Base-by-base conservation (phyloP, 35 echinoderm and acorn worm species). In the Lytechinus pictus region DNA sequence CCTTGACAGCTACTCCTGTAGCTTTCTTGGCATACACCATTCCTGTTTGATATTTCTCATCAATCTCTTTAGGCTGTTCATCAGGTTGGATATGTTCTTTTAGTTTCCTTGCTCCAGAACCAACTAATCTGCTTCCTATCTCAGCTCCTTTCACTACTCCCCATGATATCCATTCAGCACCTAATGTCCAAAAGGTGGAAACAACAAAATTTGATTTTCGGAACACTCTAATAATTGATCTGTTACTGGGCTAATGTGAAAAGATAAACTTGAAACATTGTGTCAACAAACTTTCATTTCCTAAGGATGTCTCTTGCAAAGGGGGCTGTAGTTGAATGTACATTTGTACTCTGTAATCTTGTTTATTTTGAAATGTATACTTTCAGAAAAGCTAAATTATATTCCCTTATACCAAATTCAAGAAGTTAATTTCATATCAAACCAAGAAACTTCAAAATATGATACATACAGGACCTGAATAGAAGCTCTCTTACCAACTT, bases 111-210 rank as follows among this genome's bases (percentile, higher is more conserved):
- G 96, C 95, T 19, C 98, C 98, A 86, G 97, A 96, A 58, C 95
- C 95, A 54, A 99, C 94, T 16, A 97, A 95, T 8, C 96, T 54
- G 52, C 94, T 95, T 24, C 95, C 94, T 21, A 94, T 87, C 53
- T 94, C 95, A 29, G 98, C 98, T 13, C 98, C 97, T 92, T 97
- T 97, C 0, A 89, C 97, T 0, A 99, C 86, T 16, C 97, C 98
- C 97, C 97, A 99, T 60, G 92, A 97, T 52, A 99, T 53, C 97
- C 98, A 97, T 94, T 95, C 95, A 57, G 98, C 98, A 96, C 98
- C 98, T 99, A 86, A 44, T 44, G 33, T 44, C 33, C 33, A 44
- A 44, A 44, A 44, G 33, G 33, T 44, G 33, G 33, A 44, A 44
- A 44, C 33, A 44, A 44, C 33, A 44, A 44, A 44, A 44, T 44